A percentile compares a stretch with the other conserved stretches of the same genome.
phyloP scores from a whole-genome alignment of 1,140 invertebrate species.

The Platyura marginata region DNA sequence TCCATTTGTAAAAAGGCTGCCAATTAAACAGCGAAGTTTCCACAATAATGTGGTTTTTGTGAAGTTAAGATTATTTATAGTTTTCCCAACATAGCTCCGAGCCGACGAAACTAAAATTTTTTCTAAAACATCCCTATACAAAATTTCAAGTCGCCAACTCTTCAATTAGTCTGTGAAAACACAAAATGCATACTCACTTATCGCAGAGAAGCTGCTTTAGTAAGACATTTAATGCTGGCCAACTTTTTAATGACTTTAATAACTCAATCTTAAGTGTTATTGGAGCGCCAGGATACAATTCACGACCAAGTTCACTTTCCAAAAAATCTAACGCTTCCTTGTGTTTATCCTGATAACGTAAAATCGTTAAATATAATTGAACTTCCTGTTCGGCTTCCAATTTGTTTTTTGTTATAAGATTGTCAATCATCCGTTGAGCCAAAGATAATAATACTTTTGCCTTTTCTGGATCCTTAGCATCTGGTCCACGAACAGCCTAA shows the following conservation, averaged over 20 bases:
- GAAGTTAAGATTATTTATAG: too few relatives aligned
- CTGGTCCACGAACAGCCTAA: conserved; percentile 24
- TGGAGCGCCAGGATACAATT: conserved; percentile 36
- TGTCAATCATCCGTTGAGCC: conserved; percentile 73
- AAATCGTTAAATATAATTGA: conserved; percentile 75
- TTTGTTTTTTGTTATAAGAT: conserved; percentile 74
- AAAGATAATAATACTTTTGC: conserved; percentile 53
- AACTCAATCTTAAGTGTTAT: conserved; percentile 51
- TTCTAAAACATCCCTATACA: too few relatives aligned
- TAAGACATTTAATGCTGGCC: conserved; percentile 47
- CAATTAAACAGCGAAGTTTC: too few relatives aligned
- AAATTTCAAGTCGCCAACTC: too few relatives aligned
- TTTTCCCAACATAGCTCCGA: too few relatives aligned
- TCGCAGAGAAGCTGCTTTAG: conserved; percentile 48
- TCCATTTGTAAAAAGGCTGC: too few relatives aligned
- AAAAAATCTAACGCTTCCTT: conserved; percentile 65
- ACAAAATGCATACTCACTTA: conserved; percentile 31
- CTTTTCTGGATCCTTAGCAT: conserved; percentile 29
- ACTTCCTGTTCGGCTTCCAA: conserved; percentile 88
- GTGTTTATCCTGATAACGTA: conserved; percentile 69
- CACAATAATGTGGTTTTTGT: too few relatives aligned
- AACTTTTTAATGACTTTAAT: conserved; percentile 50
- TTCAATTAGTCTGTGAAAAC: not conserved
- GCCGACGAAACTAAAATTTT: too few relatives aligned
- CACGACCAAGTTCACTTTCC: conserved; percentile 48